A percentile compares a stretch with the other conserved stretches of the same genome.
Conservation (phyloP, 2,797 vertebrate species). For the Pampus argenteus region DNA sequence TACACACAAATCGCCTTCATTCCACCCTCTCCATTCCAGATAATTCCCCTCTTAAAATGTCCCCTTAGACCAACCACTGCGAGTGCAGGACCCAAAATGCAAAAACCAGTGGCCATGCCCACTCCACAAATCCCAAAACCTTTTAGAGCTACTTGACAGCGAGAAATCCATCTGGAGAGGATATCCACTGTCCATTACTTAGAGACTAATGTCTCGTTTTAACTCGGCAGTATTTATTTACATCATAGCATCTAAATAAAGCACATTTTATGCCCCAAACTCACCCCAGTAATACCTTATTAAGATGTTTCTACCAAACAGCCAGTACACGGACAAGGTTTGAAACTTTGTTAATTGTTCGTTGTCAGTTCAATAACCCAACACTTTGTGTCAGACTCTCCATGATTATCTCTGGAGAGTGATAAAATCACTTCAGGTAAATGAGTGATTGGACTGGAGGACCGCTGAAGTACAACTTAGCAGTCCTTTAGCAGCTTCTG, state of each 20-base stretch:
- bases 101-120: constrained; percentile 71
- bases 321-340: constrained; percentile 54
- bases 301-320: constrained; percentile 43
- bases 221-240: constrained; percentile 78
- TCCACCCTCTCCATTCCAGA: constrained; percentile 74
- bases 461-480: constrained; percentile 83
- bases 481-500: constrained; percentile 83
- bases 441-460: constrained; percentile 86
- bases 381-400: constrained; percentile 78
- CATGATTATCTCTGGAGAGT: constrained; percentile 82
- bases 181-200: constrained; percentile 80
- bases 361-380: constrained; percentile 73
- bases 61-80: constrained; percentile 77
- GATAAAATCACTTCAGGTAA: constrained; percentile 86
- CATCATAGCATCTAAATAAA: constrained; percentile 75
- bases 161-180: constrained; percentile 81
- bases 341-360: constrained; percentile 81
- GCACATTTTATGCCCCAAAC: constrained; percentile 42
- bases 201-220: constrained; percentile 78
- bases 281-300: constrained; percentile 64
- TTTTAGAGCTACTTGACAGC: constrained; percentile 85
- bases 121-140: constrained; percentile 83
- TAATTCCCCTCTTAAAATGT: constrained; percentile 82
- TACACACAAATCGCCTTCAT: constrained; percentile 77
- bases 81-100: constrained; percentile 77